A percentile compares a stretch with the other conserved stretches of the same genome.
Evolutionary conservation across 2,888 invertebrate genomes (phyloP).

Genomic region (Amphipoea oculea): DNA sequence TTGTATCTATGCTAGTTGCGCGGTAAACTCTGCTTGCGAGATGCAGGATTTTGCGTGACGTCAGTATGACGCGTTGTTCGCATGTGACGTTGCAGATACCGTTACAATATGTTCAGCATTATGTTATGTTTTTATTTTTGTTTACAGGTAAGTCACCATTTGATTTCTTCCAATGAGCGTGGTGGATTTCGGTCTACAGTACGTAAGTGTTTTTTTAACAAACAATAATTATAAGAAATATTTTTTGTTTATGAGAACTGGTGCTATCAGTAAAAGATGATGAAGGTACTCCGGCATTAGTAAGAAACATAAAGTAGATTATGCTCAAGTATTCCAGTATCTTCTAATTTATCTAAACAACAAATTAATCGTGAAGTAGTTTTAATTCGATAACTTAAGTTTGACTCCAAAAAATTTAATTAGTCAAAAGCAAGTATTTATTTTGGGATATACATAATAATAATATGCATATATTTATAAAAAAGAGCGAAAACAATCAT

Average conservation of each 20-base stretch:
- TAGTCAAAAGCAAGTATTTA: not conserved
- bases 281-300: no score
- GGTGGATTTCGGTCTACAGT: not conserved
- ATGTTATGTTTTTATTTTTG: conserved; percentile 8
- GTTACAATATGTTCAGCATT: not conserved
- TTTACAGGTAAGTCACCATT: conserved; percentile 52
- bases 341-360: not conserved
- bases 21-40: no score
- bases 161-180: no score
- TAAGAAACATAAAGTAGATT: not conserved
- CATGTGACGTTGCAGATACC: no score
- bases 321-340: no score
- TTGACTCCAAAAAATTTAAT: not conserved
- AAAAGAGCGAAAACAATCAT: not conserved
- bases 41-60: no score
- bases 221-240: not conserved
- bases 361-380: not conserved
- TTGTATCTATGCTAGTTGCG: no score
- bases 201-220: conserved; percentile 21
- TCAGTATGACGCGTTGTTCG: no score
- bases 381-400: not conserved
- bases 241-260: not conserved
- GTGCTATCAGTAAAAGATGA: no score
- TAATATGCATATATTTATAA: not conserved
- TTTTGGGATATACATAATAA: not conserved